phyloP scores from a whole-genome alignment of 2,888 invertebrate species.

The Meiosimyza platycephala region DNA sequence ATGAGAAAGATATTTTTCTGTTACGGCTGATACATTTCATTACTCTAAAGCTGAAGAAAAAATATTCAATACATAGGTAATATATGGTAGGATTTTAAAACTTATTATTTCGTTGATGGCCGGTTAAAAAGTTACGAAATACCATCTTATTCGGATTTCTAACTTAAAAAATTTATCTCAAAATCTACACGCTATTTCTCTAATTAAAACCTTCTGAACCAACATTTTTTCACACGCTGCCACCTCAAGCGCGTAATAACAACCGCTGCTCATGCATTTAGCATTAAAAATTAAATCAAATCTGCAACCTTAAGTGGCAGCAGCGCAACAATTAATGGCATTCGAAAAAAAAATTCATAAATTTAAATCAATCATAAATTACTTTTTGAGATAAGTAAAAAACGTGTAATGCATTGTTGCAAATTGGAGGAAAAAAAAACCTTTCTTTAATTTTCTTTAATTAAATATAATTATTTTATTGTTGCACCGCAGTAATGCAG shows the following conservation, averaged over 20 bases:
- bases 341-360: slow-evolving; percentile 11
- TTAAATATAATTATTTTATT: slow-evolving; percentile 59
- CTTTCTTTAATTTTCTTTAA: slow-evolving; percentile 56
- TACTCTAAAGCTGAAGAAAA: no score
- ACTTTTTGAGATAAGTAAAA: slow-evolving; percentile 7
- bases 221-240: slow-evolving; percentile 28
- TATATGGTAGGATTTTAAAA: no score
- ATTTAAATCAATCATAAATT: slow-evolving; percentile 33
- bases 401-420: slow-evolving; percentile 1
- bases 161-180: no score
- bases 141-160: no score
- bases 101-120: no score
- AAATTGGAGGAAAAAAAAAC: slow-evolving; percentile 5
- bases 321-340: slow-evolving; percentile 5
- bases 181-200: no score
- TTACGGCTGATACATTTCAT: no score
- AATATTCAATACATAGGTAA: no score
- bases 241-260: slow-evolving; percentile 28
- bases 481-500: slow-evolving; percentile 38
- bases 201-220: no score
- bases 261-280: neutral
- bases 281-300: slow-evolving; percentile 17
- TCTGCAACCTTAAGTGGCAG: slow-evolving; percentile 8
- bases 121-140: no score
- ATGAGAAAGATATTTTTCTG: no score